Evolutionary conservation across 1,140 invertebrate species (phyloP).

Genomic region (Pachyrhynchus sulphureomaculatus): DNA sequence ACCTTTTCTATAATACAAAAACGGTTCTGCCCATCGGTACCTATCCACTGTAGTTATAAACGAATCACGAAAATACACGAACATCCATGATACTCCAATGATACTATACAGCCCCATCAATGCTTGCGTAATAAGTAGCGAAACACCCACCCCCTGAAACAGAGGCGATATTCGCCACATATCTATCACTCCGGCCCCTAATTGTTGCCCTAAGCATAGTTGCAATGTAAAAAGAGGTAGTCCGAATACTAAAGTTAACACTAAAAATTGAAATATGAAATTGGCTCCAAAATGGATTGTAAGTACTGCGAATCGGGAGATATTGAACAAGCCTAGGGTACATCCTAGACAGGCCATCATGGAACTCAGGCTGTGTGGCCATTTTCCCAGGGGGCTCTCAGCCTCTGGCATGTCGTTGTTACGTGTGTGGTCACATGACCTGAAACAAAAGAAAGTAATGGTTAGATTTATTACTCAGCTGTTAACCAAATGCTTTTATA

Average conservation of each 20-base stretch:
- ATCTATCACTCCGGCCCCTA: slow-evolving; percentile 80
- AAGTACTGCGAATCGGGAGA: slow-evolving; percentile 84
- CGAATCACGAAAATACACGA: slow-evolving; percentile 84
- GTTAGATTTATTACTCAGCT: too few species aligned
- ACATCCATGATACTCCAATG: slow-evolving; percentile 85
- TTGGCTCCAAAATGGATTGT: slow-evolving; percentile 86
- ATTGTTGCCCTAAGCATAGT: slow-evolving; percentile 80
- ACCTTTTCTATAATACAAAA: slow-evolving; percentile 66
- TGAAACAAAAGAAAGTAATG: slow-evolving; percentile 43
- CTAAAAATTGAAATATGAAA: slow-evolving; percentile 86
- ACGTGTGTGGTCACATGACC: slow-evolving; percentile 46
- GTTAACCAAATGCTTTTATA: too few species aligned
- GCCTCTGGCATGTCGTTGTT: slow-evolving; percentile 47
- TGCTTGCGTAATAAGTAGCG: slow-evolving; percentile 75
- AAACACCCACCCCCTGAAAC: slow-evolving; percentile 80
- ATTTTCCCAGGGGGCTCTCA: slow-evolving; percentile 54
- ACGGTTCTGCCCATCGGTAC: slow-evolving; percentile 81
- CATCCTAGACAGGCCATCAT: slow-evolving; percentile 80
- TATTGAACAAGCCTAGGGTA: slow-evolving; percentile 84
- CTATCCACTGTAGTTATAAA: slow-evolving; percentile 79
- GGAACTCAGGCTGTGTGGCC: slow-evolving; percentile 80
- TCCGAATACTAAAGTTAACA: slow-evolving; percentile 80
- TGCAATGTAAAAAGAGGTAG: slow-evolving; percentile 84
- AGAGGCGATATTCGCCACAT: slow-evolving; percentile 93
- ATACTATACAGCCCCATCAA: slow-evolving; percentile 84